Base-by-base conservation (phyloP, 2,113 vertebrate genomes). In the Propithecus coquereli region DNA sequence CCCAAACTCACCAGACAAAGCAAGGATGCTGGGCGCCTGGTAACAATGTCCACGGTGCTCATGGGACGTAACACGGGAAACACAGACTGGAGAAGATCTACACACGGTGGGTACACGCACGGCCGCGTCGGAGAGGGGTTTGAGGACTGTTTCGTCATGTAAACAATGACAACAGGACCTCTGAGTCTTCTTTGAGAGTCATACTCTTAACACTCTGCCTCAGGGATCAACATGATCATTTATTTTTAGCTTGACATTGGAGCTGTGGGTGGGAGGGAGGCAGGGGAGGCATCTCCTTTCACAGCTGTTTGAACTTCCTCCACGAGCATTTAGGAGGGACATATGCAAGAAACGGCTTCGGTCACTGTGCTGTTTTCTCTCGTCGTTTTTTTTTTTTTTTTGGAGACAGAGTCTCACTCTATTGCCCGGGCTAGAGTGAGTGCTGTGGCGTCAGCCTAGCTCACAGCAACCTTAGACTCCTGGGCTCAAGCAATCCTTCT, bases 31-130 rank as follows among this genome's bases (percentile, higher is more conserved):
- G 96, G 89, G 93, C 66, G 65, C 93, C 34, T 11, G 85, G 96
- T 96, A 95, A 97, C 97, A 97, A 98, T 92, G 95, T 97, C 94
- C 96, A 90, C 63, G 96, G 96, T 97, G 94, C 94, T 95, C 97
- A 97, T 94, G 97, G 97, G 97, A 94, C 94, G 66, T 94, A 98
- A 98, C 96, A 97, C 94, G 96, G 97, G 97, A 97, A 98, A 98
- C 97, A 97, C 65, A 97, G 98, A 97, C 97, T 96, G 97, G 10
- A 54, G 92, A 91, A 95, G 97, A 98, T 97, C 98, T 97, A 98
- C 77, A 93, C 95, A 91, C 95, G 84, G 97, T 92, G 95, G 97
- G 96, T 97, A 95, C 97, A 97, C 96, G 86, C 97, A 95, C 40
- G 95, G 97, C 90, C 96, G 96, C 97, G 94, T 97, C 68, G 92